phyloP scores from a whole-genome alignment of 2,888 invertebrate species.

The Netelia virgata region DNA sequence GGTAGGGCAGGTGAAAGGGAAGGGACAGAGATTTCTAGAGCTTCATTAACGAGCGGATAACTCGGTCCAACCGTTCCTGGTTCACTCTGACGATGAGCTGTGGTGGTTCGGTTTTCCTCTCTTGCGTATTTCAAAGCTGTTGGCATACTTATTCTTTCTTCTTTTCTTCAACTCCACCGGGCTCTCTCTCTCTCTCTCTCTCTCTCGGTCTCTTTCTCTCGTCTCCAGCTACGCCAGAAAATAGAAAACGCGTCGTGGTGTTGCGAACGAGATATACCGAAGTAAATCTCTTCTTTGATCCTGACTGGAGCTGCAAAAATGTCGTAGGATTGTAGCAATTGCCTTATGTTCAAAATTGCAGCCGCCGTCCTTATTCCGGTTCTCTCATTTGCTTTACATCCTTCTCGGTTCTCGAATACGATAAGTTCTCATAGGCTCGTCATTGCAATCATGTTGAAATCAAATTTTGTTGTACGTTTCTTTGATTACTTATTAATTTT shows the following conservation, averaged over 20 bases:
- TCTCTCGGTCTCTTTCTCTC: not conserved
- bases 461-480: too few species aligned
- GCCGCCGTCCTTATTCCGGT: not conserved
- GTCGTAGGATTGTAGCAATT: not conserved
- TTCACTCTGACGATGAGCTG: not conserved
- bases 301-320: not conserved
- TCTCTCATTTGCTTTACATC: not conserved
- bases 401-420: too few species aligned
- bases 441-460: too few species aligned
- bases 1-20: not conserved
- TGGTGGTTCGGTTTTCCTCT: not conserved
- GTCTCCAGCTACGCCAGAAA: not conserved
- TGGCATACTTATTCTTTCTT: not conserved
- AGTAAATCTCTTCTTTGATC: slow-evolving; percentile 8
- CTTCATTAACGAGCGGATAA: slow-evolving; percentile 33
- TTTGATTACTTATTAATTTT: too few species aligned
- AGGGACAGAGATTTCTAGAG: not conserved
- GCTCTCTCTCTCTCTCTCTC: not conserved
- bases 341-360: slow-evolving; percentile 16
- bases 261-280: slow-evolving; percentile 2
- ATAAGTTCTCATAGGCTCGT: too few species aligned
- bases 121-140: not conserved
- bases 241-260: not conserved
- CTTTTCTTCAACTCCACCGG: not conserved
- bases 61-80: not conserved